Evolutionary conservation across 2,797 vertebrate genomes (phyloP), one percentile per base, ranked within the genome.

Genomic region (Fistularia commersonii): DNA sequence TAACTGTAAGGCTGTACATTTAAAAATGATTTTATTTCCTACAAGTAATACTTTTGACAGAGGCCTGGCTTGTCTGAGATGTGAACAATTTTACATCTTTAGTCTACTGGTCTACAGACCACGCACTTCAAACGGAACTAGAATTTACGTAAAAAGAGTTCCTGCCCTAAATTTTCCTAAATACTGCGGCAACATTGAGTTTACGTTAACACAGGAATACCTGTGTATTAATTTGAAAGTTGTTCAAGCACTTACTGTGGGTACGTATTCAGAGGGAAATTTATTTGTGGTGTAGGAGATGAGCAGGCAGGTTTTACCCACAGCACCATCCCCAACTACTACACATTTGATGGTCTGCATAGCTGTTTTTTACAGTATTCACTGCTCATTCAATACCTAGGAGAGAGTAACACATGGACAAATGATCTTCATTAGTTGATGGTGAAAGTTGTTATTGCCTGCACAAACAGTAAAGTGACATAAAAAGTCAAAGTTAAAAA

Each of bases 301-400:
- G 82, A 92, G 88, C 77, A 92, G 85, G 84, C 91, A 92, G 69
- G 91, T 90, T 90, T 92, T 92, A 88, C 90, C 90, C 76, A 92
- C 90, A 14, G 90, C 90, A 72, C 91, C 91, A 62, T 92, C 91
- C 39, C 91, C 91, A 40, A 92, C 91, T 48, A 91, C 90, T 69
- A 91, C 91, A 78, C 91, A 92, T 80, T 92, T 92, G 76, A 92
- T 92, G 81, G 89, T 92, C 90, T 91, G 91, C 90, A 92, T 92
- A 83, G 85, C 81, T 89, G 80, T 54, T 72, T 69, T 75, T 79
- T 70, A 77, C 57, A 74, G 76, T 86, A 78, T 72, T 75, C 61
- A 36, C 72, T 75, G 84, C 57, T 89, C 87, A 89, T 91, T 86
- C 88, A 90, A 88, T 78, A 88, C 85, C 90, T 91, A 64, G 1